Evolutionary conservation across 2,888 invertebrate species (phyloP).

Genomic region (Acleris laterana): DNA sequence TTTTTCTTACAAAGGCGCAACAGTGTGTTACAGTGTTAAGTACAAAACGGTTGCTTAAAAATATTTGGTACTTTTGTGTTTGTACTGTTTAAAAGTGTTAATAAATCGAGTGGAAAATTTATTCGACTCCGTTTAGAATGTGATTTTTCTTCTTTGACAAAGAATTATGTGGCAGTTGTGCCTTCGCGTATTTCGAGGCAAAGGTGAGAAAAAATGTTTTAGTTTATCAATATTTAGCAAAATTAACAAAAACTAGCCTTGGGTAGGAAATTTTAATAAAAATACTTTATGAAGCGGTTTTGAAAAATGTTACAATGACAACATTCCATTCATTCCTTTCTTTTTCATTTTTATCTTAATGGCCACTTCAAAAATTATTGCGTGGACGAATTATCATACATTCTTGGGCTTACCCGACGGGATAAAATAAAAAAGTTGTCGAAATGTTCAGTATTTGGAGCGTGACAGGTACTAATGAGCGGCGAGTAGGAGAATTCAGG

Average conservation of each 20-base stretch:
- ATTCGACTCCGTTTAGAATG: constrained; percentile 6
- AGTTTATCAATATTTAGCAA: too few species aligned
- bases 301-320: too few species aligned
- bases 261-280: too few species aligned
- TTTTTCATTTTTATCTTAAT: background rate
- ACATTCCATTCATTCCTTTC: too few species aligned
- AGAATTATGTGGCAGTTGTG: constrained; percentile 29
- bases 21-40: constrained; percentile 20
- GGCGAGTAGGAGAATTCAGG: constrained; percentile 51
- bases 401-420: background rate
- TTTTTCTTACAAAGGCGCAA: constrained; percentile 8
- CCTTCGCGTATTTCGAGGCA: constrained; percentile 17
- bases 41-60: constrained; percentile 16
- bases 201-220: constrained; percentile 10
- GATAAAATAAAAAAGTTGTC: constrained; percentile 22
- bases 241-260: too few species aligned
- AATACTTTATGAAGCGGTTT: too few species aligned
- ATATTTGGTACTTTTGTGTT: background rate
- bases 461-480: constrained; percentile 70
- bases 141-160: constrained; percentile 3
- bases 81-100: constrained; percentile 1
- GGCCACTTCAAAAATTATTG: background rate
- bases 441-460: constrained; percentile 58
- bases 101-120: constrained; percentile 21
- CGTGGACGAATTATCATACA: background rate